These are phyloP conservation scores for Lepidocyrtoides sp. DNA, from an alignment of 2,888 invertebrate species.

Conservation along the genomic window DNA sequence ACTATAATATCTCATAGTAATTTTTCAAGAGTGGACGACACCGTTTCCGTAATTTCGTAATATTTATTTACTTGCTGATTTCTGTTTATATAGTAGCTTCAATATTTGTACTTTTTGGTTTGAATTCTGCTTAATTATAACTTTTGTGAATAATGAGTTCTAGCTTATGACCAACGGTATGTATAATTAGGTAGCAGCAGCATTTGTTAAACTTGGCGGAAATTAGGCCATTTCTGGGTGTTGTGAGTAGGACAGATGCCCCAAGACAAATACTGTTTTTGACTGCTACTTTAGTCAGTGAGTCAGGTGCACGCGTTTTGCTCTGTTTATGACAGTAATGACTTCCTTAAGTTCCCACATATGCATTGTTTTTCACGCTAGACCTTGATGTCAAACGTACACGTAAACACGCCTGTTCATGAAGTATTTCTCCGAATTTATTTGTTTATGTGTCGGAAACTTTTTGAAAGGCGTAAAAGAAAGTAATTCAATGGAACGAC, in stretches of 20 bases:
- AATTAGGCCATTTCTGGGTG: neutral
- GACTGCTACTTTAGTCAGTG: too few species aligned
- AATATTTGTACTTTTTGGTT: conserved; percentile 3
- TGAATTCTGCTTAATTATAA: neutral
- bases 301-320: neutral
- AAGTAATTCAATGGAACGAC: neutral
- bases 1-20: neutral
- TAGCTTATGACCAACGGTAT: neutral
- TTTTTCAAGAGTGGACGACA: neutral
- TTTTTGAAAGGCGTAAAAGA: neutral
- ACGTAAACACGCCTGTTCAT: too few species aligned
- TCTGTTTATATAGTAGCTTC: neutral
- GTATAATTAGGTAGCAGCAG: too few species aligned
- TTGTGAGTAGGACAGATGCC: too few species aligned
- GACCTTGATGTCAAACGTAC: neutral
- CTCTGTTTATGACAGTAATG: neutral
- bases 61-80: conserved; percentile 33
- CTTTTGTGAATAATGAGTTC: neutral
- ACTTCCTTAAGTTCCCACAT: neutral
- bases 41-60: neutral
- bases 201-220: neutral
- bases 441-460: too few species aligned
- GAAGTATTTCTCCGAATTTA: too few species aligned
- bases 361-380: neutral
- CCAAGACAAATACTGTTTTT: too few species aligned